phyloP scores from a whole-genome alignment of 2,113 vertebrate species.

The Nibea albiflora region DNA sequence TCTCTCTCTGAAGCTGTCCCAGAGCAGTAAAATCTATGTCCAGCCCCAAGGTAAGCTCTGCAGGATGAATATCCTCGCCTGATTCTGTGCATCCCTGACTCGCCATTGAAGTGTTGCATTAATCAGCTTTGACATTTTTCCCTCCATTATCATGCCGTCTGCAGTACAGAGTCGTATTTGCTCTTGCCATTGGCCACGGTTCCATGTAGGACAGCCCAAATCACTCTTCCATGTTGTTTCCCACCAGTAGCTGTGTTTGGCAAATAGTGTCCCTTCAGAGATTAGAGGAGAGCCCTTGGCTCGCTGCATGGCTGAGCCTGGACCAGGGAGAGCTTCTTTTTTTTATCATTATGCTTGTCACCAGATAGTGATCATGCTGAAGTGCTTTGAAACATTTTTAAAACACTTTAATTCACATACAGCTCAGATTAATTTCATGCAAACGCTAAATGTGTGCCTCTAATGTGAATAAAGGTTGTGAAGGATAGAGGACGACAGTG shows the following conservation, averaged over 20 bases:
- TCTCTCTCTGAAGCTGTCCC: slow-evolving; percentile 83
- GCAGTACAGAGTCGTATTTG: slow-evolving; percentile 52
- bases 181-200: slow-evolving; percentile 64
- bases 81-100: slow-evolving; percentile 47
- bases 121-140: slow-evolving; percentile 67
- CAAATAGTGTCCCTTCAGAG: slow-evolving; percentile 57
- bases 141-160: slow-evolving; percentile 59
- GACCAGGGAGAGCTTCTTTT: slow-evolving; percentile 22
- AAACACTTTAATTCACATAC: not conserved
- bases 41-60: slow-evolving; percentile 92
- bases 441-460: not conserved
- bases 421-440: not conserved
- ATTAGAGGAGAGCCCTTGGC: slow-evolving; percentile 50
- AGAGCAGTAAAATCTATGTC: slow-evolving; percentile 88
- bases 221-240: slow-evolving; percentile 64
- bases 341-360: slow-evolving; percentile 21
- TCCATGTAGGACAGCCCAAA: slow-evolving; percentile 49
- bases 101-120: slow-evolving; percentile 57
- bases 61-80: slow-evolving; percentile 43
- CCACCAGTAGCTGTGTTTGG: slow-evolving; percentile 56
- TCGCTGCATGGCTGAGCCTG: slow-evolving; percentile 39
- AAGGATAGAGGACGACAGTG: not conserved
- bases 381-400: slow-evolving; percentile 28
- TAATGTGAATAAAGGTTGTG: not conserved
- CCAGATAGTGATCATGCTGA: slow-evolving; percentile 38